Percentiles rank a stretch among this genome's conserved stretches.
Conservation (phyloP, 2,113 vertebrate genomes). For the Chroicocephalus ridibundus region DNA sequence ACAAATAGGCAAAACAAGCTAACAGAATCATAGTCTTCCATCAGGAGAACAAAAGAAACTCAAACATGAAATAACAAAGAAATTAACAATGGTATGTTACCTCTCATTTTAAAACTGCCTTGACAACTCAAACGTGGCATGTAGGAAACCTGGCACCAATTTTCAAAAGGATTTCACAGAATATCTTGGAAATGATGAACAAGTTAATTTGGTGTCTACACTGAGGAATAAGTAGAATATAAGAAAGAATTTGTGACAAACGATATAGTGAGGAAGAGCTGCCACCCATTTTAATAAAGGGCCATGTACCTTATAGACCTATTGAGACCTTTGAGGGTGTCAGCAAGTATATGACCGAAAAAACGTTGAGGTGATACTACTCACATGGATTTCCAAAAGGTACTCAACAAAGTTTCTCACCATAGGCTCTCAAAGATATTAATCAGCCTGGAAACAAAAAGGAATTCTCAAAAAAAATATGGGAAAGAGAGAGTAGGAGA, state of each 20-base stretch:
- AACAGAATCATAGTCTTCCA: background rate
- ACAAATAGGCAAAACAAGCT: background rate
- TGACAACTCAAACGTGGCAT: background rate
- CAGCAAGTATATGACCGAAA: background rate
- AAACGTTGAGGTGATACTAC: background rate
- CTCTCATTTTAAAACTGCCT: background rate
- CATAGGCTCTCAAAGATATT: background rate
- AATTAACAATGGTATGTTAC: background rate
- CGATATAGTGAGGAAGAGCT: background rate
- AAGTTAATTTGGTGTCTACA: background rate
- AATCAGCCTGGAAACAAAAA: background rate
- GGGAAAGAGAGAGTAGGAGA: background rate
- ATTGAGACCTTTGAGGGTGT: background rate
- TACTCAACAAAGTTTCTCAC: background rate
- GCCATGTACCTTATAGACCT: background rate
- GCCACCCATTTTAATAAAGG: background rate
- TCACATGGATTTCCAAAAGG: background rate
- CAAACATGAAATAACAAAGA: background rate
- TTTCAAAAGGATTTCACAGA: background rate
- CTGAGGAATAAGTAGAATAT: background rate
- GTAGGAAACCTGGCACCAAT: background rate
- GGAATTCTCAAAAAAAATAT: background rate
- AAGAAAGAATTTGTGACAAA: background rate
- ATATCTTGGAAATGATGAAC: accelerated
- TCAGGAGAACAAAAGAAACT: background rate